Percentiles rank a stretch among this genome's conserved stretches.
Conservation (phyloP, 2,113 vertebrate genomes). For the Edolisoma coerulescens region DNA sequence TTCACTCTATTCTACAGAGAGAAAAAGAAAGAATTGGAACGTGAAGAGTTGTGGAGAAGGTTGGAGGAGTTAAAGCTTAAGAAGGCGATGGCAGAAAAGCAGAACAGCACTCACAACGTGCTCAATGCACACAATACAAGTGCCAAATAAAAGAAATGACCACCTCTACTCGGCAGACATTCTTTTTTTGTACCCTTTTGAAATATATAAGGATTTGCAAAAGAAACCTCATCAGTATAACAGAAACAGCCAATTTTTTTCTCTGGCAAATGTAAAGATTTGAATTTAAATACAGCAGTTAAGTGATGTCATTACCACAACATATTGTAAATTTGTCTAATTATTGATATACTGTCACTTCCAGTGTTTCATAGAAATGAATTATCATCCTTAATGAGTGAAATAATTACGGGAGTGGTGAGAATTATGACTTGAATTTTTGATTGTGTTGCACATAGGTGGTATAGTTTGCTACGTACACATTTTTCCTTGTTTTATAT, state of each 20-base stretch:
- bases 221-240: conserved; percentile 83
- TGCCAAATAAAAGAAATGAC: conserved; percentile 75
- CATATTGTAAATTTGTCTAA: conserved; percentile 82
- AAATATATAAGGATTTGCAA: conserved; percentile 71
- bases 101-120: conserved; percentile 81
- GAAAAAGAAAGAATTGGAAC: conserved; percentile 96
- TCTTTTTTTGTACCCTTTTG: conserved; percentile 75
- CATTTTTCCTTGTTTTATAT: conserved; percentile 79
- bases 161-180: conserved; percentile 48
- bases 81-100: conserved; percentile 72
- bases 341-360: conserved; percentile 83
- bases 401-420: conserved; percentile 75
- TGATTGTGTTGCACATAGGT: conserved; percentile 86
- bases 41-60: conserved; percentile 93
- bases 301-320: conserved; percentile 82
- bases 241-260: conserved; percentile 72
- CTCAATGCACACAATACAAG: conserved; percentile 76
- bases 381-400: conserved; percentile 76
- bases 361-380: conserved; percentile 79
- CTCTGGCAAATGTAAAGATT: conserved; percentile 76
- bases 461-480: conserved; percentile 81
- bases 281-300: conserved; percentile 77
- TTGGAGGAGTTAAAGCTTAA: conserved; percentile 87
- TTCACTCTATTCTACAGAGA: conserved; percentile 78
- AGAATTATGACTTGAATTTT: conserved; percentile 88